Conservation (phyloP, 2,888 invertebrate species). For the Cryptophagus acutangulus region DNA sequence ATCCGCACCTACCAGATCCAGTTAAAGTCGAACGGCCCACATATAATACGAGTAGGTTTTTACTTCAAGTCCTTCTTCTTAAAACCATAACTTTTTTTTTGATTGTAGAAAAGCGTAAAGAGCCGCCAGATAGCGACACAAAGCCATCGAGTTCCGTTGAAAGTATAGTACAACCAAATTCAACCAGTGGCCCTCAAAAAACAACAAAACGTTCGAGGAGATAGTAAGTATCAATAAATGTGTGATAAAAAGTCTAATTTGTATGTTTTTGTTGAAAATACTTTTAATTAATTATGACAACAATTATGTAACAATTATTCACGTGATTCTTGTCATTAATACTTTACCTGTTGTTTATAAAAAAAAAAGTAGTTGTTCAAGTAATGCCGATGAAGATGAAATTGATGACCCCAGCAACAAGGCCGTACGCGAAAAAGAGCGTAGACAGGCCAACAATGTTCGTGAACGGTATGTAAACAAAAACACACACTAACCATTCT, state of each 20-base stretch:
- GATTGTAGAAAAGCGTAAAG: constrained; percentile 73
- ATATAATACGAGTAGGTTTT: constrained; percentile 47
- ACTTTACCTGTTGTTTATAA: constrained; percentile 1
- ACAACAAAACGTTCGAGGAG: constrained; percentile 65
- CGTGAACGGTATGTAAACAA: constrained; percentile 80
- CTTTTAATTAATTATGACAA: constrained; percentile 1
- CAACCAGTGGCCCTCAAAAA: constrained; percentile 52
- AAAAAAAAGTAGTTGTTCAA: constrained; percentile 56
- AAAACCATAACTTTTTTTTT: constrained; percentile 13
- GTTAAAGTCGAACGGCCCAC: constrained; percentile 48
- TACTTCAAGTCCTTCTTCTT: neutral
- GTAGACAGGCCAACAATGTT: constrained; percentile 96
- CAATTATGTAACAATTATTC: no score
- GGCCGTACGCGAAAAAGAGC: constrained; percentile 89
- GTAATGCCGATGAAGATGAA: constrained; percentile 79
- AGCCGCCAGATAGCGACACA: constrained; percentile 69
- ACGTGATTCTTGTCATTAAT: no score
- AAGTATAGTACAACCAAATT: constrained; percentile 53
- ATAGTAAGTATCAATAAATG: constrained; percentile 62
- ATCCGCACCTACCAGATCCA: constrained; percentile 44
- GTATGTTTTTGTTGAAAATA: neutral
- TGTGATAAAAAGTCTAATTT: neutral
- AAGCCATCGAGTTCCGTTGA: constrained; percentile 57
- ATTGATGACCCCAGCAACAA: constrained; percentile 82
- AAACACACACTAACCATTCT: constrained; percentile 24